Conservation (phyloP, 2,888 invertebrate species). For the Melinaea menophilus region DNA sequence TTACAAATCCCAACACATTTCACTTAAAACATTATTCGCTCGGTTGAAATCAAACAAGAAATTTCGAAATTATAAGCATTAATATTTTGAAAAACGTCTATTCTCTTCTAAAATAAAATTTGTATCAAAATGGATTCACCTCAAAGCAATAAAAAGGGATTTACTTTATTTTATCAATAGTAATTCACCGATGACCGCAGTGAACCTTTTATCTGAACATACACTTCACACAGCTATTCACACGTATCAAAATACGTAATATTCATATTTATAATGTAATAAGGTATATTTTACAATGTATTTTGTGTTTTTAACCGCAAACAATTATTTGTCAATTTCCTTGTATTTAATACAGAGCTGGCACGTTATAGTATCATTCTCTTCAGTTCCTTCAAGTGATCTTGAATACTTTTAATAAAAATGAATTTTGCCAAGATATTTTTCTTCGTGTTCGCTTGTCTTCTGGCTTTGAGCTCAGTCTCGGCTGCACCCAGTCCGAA, state of each 20-base stretch:
- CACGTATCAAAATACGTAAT: background rate
- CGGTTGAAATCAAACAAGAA: too few relatives aligned
- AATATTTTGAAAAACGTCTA: too few relatives aligned
- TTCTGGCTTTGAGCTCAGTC: constrained; percentile 41
- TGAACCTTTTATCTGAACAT: constrained; percentile 6
- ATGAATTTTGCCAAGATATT: constrained; percentile 48
- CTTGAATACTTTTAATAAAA: constrained; percentile 21
- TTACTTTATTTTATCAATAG: background rate
- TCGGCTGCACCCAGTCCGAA: constrained; percentile 44
- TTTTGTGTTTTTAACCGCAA: background rate
- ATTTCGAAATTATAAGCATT: too few relatives aligned
- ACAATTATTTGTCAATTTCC: constrained; percentile 14
- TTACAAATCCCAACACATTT: too few relatives aligned
- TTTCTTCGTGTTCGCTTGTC: constrained; percentile 45
- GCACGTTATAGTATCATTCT: constrained; percentile 11
- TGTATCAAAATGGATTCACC: too few relatives aligned
- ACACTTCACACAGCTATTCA: background rate
- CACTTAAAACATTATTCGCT: too few relatives aligned
- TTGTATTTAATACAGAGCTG: constrained; percentile 21
- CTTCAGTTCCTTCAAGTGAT: constrained; percentile 7
- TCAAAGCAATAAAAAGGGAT: too few relatives aligned
- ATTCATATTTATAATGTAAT: background rate
- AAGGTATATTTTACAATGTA: constrained; percentile 7
- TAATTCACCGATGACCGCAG: background rate
- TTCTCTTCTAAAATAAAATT: too few relatives aligned